Evolutionary conservation across 64 coral and sea anemone genomes (phyloP).

Genomic region (Actinia equina): DNA sequence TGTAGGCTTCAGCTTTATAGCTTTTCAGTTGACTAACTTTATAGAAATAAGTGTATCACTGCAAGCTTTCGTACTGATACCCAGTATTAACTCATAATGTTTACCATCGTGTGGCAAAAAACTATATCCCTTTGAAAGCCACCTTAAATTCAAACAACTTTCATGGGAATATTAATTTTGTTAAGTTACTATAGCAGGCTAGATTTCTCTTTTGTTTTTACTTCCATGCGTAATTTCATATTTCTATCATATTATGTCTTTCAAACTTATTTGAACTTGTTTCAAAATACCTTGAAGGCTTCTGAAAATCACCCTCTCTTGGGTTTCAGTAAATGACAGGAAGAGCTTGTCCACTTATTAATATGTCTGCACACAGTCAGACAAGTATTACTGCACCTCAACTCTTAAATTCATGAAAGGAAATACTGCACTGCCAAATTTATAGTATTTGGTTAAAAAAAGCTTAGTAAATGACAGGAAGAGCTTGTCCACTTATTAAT

Average conservation of each 20-base stretch:
- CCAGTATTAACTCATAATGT: too few species aligned
- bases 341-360: background rate
- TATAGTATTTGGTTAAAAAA: background rate
- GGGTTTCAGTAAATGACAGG: too few species aligned
- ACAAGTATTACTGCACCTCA: background rate
- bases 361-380: background rate
- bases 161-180: too few species aligned
- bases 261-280: background rate
- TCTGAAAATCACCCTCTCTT: background rate
- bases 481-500: background rate
- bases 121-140: too few species aligned
- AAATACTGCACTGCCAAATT: background rate
- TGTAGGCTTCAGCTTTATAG: too few species aligned
- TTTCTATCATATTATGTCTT: background rate
- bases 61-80: too few species aligned
- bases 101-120: too few species aligned
- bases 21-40: too few species aligned
- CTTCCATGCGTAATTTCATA: background rate
- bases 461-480: background rate
- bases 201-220: background rate
- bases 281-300: background rate
- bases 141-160: background rate
- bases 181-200: too few species aligned
- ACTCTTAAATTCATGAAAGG: background rate
- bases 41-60: too few species aligned